These are phyloP conservation scores for Saguinus midas DNA, from an alignment of 2,113 vertebrate genomes.

Conservation along the genomic window DNA sequence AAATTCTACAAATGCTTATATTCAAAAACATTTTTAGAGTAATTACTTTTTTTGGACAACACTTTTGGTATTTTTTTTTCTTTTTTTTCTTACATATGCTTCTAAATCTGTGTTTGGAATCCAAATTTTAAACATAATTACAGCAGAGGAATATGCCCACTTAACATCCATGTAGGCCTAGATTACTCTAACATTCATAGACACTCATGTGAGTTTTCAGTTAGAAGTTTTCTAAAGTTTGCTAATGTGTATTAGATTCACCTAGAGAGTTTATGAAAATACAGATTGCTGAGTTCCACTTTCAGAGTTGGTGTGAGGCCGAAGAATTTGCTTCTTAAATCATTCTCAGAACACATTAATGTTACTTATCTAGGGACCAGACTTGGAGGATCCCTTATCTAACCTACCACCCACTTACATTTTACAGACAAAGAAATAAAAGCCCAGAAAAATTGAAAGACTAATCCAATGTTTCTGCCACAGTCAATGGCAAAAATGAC, in stretches of 20 bases:
- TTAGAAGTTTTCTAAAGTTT: slow-evolving; percentile 53
- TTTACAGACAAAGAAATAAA: neutral
- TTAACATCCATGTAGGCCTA: slow-evolving; percentile 61
- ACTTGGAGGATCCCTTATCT: neutral
- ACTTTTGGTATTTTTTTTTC: slow-evolving; percentile 55
- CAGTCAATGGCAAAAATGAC: neutral
- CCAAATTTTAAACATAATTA: slow-evolving; percentile 74
- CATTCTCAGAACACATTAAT: neutral
- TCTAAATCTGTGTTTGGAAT: slow-evolving; percentile 72
- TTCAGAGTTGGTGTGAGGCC: neutral
- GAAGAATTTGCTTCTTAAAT: neutral
- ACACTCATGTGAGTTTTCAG: slow-evolving; percentile 45
- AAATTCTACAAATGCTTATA: slow-evolving; percentile 69
- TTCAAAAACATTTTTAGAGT: slow-evolving; percentile 64
- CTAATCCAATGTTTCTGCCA: neutral
- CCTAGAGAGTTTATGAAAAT: neutral
- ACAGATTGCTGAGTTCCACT: neutral
- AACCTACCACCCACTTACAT: neutral
- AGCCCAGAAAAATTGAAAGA: neutral
- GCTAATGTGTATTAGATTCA: neutral
- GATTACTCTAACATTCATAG: slow-evolving; percentile 63
- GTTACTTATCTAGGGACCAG: neutral
- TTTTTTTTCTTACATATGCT: slow-evolving; percentile 70
- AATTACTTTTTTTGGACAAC: slow-evolving; percentile 64
- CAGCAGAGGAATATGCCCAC: slow-evolving; percentile 61